A percentile compares a stretch with the other conserved stretches of the same genome.
phyloP scores from a whole-genome alignment of 2,888 invertebrate genomes.

The Hydroisotoma schaefferi region DNA sequence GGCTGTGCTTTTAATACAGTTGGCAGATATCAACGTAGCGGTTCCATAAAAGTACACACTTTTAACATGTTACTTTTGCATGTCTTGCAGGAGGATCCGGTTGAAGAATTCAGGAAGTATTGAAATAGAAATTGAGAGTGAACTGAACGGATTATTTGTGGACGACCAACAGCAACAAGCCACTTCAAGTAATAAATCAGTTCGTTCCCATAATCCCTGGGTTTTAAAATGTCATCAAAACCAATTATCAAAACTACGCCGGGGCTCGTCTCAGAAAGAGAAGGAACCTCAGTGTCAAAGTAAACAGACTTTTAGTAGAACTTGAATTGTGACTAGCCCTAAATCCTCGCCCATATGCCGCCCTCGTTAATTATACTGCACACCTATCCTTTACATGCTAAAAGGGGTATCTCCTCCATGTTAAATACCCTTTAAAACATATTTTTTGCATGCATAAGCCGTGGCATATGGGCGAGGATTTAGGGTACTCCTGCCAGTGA shows the following conservation, averaged over 20 bases:
- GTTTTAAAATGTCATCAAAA: conserved; percentile 57
- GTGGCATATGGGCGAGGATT: too few relatives aligned
- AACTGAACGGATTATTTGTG: conserved; percentile 50
- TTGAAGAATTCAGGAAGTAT: conserved; percentile 52
- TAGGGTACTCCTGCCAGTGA: too few relatives aligned
- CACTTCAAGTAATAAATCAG: conserved; percentile 20
- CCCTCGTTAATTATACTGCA: too few relatives aligned
- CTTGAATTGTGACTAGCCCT: too few relatives aligned
- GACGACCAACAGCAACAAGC: conserved; percentile 44
- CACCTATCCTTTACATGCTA: too few relatives aligned
- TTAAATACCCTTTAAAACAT: too few relatives aligned
- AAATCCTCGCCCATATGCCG: too few relatives aligned
- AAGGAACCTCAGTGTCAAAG: conserved; percentile 44
- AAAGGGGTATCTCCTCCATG: too few relatives aligned
- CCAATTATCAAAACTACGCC: conserved; percentile 51
- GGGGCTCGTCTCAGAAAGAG: conserved; percentile 33
- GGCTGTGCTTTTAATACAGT: not conserved
- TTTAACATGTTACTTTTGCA: conserved; percentile 1
- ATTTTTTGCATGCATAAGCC: too few relatives aligned
- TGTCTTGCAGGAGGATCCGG: conserved; percentile 50
- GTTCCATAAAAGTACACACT: not conserved
- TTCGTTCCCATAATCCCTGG: conserved; percentile 56
- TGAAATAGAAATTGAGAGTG: conserved; percentile 50
- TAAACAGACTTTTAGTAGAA: too few relatives aligned
- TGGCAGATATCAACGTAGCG: not conserved